These are phyloP conservation scores for Nothobranchius kuhntae DNA, from an alignment of 2,113 vertebrate genomes.

Conservation along the genomic window DNA sequence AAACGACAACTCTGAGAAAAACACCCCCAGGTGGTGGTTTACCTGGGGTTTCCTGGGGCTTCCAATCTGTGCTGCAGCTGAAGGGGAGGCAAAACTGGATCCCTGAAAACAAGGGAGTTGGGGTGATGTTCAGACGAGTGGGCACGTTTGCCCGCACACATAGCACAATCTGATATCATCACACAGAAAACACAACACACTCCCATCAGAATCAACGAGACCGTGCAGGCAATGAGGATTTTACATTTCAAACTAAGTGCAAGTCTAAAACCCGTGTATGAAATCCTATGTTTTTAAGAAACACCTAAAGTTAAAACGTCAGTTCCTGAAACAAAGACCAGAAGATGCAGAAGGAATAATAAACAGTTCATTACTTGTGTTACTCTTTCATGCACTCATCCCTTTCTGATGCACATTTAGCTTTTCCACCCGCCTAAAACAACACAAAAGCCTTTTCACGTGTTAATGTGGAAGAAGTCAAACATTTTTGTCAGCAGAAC, in stretches of 20 bases:
- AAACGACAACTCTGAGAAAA: conserved; percentile 1
- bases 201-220: no score
- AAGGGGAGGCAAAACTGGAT: conserved; percentile 82
- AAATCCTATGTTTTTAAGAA: neutral
- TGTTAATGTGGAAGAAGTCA: neutral
- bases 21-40: conserved; percentile 42
- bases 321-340: neutral
- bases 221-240: neutral
- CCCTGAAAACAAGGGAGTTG: conserved; percentile 75
- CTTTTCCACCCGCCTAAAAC: neutral
- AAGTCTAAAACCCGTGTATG: neutral
- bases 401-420: no score
- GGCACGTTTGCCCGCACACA: conserved; percentile 43
- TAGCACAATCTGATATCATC: conserved; percentile 13
- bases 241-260: neutral
- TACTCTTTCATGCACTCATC: neutral
- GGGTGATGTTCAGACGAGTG: conserved; percentile 62
- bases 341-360: neutral
- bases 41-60: conserved; percentile 77
- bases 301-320: neutral
- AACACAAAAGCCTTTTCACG: neutral
- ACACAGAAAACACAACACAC: conserved; percentile 9
- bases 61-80: conserved; percentile 74
- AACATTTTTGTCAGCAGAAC: no score
- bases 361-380: no score